Evolutionary conservation across 2,113 vertebrate species (phyloP), one percentile per base, ranked within the genome.

Genomic region (Bos javanicus): DNA sequence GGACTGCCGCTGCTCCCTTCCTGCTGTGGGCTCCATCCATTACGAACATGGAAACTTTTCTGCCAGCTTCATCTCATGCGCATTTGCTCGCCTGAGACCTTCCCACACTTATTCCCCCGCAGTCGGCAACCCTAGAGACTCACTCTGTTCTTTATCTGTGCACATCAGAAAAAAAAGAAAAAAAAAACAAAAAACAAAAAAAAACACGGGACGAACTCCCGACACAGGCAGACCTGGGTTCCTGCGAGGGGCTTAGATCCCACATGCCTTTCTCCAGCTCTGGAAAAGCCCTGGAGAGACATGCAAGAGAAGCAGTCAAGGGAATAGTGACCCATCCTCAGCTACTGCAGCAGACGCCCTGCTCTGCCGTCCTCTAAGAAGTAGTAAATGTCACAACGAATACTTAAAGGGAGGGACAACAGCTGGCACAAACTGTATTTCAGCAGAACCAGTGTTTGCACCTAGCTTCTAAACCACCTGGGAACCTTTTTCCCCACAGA

Each of bases 151-250:
- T 76, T n/a, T 80, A 46, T 46, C 78, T n/a, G 14, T 33, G 46
- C 33, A 71, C 36, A 71, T 80, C 10, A 5, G n/a, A 23, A n/a
- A 39, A 74, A 74, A 76, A 67, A 67, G 5, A 60, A 60, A 16
- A 87, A 50, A 19, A 62, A 33, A n/a, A n/a, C n/a, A n/a, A 36
- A 67, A 50, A 25, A 62, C 7, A 33, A 36, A 67, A n/a, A 10
- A 8, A 28, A 64, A n/a, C 33, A 67, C 8, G 0, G 28, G 3
- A 26, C 36, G 9, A 36, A 7, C 11, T 90, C 11, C 54, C 2
- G 50, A 64, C 14, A 1, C 5, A 3, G 8, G 17, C 28, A 21
- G 28, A n/a, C 14, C 39, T 16, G 4, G 15, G 2, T 14, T 15
- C 6, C 57, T 81, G 50, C 15, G 11, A 54, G 21, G 25, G 26